Conservation (phyloP, 2,113 vertebrate genomes). For the Panurus biarmicus region DNA sequence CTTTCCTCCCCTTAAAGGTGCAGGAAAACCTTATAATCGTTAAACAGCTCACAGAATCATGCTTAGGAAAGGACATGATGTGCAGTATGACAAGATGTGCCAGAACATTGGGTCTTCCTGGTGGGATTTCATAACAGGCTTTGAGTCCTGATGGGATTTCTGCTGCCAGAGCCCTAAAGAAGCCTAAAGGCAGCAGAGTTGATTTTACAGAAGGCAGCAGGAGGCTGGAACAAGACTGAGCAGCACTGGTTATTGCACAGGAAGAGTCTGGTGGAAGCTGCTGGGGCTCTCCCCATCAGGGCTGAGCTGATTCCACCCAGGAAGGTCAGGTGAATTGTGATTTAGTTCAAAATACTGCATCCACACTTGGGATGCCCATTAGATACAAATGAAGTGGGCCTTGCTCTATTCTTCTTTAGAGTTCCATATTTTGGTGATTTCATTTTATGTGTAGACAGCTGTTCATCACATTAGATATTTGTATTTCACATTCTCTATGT, state of each 20-base stretch:
- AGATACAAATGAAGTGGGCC: neutral
- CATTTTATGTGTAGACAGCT: neutral
- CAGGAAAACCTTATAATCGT: neutral
- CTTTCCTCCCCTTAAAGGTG: neutral
- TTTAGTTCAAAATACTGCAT: neutral
- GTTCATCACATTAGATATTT: neutral
- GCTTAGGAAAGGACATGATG: neutral
- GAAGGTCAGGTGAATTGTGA: neutral
- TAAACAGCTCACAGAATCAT: neutral
- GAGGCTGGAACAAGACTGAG: neutral
- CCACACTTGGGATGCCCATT: neutral
- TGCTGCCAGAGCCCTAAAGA: neutral
- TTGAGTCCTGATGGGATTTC: neutral
- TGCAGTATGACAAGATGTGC: neutral
- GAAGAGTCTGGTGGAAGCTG: neutral
- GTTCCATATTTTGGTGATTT: neutral
- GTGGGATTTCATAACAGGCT: neutral
- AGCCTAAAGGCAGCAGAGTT: neutral
- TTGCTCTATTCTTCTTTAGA: neutral
- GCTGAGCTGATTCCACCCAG: neutral
- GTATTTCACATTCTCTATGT: neutral
- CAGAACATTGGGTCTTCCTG: neutral
- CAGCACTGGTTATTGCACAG: neutral
- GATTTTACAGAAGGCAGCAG: neutral
- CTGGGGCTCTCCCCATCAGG: neutral